Percentiles rank a stretch among this genome's conserved stretches.
These are phyloP conservation scores for Calidris pygmaea DNA, from an alignment of 2,113 vertebrate species.

Conservation along the genomic window DNA sequence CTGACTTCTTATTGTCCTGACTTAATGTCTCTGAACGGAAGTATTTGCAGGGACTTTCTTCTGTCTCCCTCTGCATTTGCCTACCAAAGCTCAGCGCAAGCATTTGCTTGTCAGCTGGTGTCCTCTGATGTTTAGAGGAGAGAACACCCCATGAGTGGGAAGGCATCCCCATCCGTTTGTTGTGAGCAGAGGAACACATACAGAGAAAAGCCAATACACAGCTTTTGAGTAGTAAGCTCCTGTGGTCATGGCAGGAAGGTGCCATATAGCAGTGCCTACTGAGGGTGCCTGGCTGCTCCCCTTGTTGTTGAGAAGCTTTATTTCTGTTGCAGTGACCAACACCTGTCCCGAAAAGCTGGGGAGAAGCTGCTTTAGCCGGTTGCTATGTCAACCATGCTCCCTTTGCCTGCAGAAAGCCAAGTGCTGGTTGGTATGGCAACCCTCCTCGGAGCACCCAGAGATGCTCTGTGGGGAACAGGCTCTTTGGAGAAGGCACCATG, in stretches of 20 bases:
- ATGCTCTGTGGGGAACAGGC: neutral
- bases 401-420: neutral
- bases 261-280: fast-evolving
- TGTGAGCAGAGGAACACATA: neutral
- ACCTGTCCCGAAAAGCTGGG: neutral
- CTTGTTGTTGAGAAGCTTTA: neutral
- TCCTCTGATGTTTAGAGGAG: neutral
- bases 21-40: neutral
- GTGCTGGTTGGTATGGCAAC: slow-evolving; percentile 56
- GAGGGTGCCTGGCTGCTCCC: neutral
- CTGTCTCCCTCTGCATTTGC: fast-evolving
- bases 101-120: neutral
- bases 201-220: neutral
- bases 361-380: slow-evolving; percentile 24
- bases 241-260: fast-evolving
- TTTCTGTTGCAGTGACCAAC: neutral
- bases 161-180: neutral
- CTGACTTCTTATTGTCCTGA: neutral
- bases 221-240: neutral
- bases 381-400: slow-evolving; percentile 55
- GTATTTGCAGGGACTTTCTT: neutral
- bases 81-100: neutral
- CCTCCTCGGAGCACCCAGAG: neutral
- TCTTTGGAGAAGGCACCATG: neutral
- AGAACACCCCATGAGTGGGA: neutral